A percentile compares a stretch with the other conserved stretches of the same genome.
Conservation (phyloP, 2,113 vertebrate genomes). For the Tragelaphus buxtoni region DNA sequence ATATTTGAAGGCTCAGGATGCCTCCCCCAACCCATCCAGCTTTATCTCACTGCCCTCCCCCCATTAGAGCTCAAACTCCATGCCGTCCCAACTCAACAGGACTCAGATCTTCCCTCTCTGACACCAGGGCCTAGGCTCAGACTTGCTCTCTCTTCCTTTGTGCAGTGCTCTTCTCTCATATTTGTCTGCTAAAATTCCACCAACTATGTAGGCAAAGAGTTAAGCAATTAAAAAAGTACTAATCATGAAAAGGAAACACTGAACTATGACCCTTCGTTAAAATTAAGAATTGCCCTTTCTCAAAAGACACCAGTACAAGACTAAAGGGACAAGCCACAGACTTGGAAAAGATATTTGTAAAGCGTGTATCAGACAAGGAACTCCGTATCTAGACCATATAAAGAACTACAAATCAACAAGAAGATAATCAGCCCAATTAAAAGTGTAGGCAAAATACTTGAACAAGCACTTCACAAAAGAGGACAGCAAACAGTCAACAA, state of each 20-base stretch:
- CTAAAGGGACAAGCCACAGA: background rate
- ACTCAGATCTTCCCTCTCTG: background rate
- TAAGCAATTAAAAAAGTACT: background rate
- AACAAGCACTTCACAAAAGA: background rate
- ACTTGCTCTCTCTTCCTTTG: background rate
- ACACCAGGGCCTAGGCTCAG: background rate
- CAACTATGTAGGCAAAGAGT: background rate
- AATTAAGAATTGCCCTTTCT: background rate
- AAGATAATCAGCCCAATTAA: background rate
- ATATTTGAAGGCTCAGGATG: background rate
- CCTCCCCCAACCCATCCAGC: background rate
- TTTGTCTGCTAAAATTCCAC: slow-evolving; percentile 2
- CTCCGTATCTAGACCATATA: background rate
- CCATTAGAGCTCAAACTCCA: background rate
- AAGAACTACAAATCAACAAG: background rate
- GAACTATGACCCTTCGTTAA: background rate
- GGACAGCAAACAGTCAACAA: background rate
- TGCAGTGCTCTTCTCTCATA: background rate
- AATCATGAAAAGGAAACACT: background rate
- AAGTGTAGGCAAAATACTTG: background rate
- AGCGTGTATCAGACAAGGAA: background rate
- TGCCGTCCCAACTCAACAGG: background rate
- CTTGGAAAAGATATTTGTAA: slow-evolving; percentile 17
- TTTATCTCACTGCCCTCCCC: background rate
- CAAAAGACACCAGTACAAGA: background rate